Evolutionary conservation across 2,113 vertebrate species (phyloP).

Genomic region (Artemisiospiza belli): DNA sequence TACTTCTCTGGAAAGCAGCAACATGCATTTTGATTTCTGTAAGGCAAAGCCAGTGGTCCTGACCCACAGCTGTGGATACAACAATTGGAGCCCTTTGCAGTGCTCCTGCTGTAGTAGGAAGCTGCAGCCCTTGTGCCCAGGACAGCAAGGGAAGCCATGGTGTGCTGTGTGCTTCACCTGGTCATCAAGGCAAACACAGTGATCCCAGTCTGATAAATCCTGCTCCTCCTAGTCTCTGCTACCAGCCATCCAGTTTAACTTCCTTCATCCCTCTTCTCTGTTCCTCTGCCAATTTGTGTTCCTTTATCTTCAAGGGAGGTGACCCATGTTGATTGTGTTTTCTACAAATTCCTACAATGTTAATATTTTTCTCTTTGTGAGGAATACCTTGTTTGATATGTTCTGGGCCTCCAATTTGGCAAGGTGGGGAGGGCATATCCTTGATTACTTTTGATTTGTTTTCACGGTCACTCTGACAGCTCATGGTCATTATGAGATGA

Average conservation of each 20-base stretch:
- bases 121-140: not conserved
- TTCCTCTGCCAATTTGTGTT: not conserved
- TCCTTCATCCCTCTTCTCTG: not conserved
- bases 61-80: not conserved
- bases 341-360: not conserved
- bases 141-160: not conserved
- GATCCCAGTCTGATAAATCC: not conserved
- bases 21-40: not conserved
- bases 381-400: not conserved
- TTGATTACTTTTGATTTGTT: not conserved
- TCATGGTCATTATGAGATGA: not conserved
- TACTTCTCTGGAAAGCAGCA: not conserved
- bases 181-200: not conserved
- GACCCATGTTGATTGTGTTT: not conserved
- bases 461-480: not conserved
- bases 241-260: not conserved
- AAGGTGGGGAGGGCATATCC: fast-evolving
- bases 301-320: not conserved
- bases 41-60: not conserved
- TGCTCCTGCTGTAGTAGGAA: not conserved
- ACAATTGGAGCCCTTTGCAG: not conserved
- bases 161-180: fast-evolving
- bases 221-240: not conserved
- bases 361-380: not conserved
- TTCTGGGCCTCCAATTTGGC: not conserved